A percentile compares a stretch with the other conserved stretches of the same genome.
These are phyloP conservation scores for Pseudolaguvia tuberculata DNA, from an alignment of 2,113 vertebrate species.

Conservation along the genomic window DNA sequence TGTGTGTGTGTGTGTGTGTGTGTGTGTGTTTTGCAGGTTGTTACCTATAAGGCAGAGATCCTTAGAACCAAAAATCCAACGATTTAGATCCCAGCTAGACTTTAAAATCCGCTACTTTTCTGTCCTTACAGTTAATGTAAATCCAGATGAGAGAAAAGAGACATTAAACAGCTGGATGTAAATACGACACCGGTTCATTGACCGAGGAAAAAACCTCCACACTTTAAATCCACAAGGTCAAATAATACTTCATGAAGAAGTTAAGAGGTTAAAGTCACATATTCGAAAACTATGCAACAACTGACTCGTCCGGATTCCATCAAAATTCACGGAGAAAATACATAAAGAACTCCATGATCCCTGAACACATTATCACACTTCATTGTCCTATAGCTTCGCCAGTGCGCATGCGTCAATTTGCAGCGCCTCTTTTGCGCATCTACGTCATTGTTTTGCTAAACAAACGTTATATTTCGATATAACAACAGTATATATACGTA, in stretches of 20 bases:
- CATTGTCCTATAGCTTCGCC: slow-evolving; percentile 55
- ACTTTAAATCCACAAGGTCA: not conserved
- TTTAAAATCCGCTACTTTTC: not conserved
- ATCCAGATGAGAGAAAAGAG: not conserved
- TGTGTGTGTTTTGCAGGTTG: not conserved
- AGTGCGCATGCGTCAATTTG: slow-evolving; percentile 52
- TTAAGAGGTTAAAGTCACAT: not conserved
- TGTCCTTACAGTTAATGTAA: not conserved
- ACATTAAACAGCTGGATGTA: not conserved
- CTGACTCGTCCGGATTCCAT: not conserved
- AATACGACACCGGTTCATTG: not conserved
- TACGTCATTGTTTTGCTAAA: not conserved
- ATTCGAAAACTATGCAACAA: not conserved
- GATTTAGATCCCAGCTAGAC: slow-evolving; percentile 6
- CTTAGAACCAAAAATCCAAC: slow-evolving; percentile 1
- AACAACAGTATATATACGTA: not conserved
- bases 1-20: not conserved
- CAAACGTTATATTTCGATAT: not conserved
- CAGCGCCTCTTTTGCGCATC: not conserved
- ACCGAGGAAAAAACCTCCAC: not conserved
- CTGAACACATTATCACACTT: slow-evolving; percentile 38
- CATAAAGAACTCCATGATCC: not conserved
- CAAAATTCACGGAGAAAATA: not conserved
- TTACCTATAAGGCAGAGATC: slow-evolving; percentile 18
- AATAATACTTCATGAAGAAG: slow-evolving; percentile 28